Base-by-base conservation (phyloP, 2,797 vertebrate species). In the Sebastolobus altivelis region DNA sequence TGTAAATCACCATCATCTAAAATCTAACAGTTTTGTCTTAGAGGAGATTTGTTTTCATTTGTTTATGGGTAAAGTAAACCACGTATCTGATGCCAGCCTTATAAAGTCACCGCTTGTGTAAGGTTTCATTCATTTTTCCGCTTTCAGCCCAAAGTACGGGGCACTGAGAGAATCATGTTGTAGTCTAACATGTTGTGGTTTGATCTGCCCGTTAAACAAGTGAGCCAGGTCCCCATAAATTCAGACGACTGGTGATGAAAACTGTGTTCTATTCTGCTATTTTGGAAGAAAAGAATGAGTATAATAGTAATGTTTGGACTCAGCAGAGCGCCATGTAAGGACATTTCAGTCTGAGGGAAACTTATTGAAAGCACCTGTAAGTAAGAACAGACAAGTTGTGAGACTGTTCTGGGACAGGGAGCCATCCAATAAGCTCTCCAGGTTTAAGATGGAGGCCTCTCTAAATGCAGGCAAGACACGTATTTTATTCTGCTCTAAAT, bases 341-440 rank as follows among this genome's bases (percentile, higher is more conserved):
- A 82, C 25, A 92, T 89, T 75, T 79, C 22, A 88, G 88, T 70
- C 56, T 7, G 69, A 75, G 56, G 81, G 29, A 67, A 87, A 63
- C 40, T 89, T 81, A 93, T 91, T 86, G 69, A 87, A 92, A 93
- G 84, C 93, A 93, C 72, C 85, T 92, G 92, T 54, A 25, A 0
- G 75, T 67, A 46, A 80, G 82, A 74, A 85, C 38, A 59, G 66
- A 83, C 89, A 81, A 55, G 75, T 87, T 75, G 75, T 79, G 72
- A 75, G 52, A 31, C 66, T 54, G 37, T 13, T 82, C 43, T 78
- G 65, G 63, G 27, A 22, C 22, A 38, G 37, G 5, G 31, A 72
- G 38, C 40, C 54, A 37, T 31, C 13, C 16, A 33, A 38, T 22
- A 46, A 73, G 66, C 62, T 80, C 72, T 63, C 61, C 31, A 54